Conservation (phyloP, 2,888 invertebrate species). For the Callyntrura sp. region DNA sequence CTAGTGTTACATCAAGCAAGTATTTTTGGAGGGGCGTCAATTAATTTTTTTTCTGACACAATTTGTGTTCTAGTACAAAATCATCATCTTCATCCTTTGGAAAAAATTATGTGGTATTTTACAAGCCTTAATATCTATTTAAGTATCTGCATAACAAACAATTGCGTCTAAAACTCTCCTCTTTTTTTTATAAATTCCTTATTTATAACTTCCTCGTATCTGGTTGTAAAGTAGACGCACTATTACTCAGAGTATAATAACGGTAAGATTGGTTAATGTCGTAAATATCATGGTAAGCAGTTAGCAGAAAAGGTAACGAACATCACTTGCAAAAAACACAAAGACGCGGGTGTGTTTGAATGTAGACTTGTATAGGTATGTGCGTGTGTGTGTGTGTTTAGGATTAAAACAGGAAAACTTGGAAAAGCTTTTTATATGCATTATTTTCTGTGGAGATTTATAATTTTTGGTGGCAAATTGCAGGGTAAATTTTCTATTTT, state of each 20-base stretch:
- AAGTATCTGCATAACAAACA: not conserved
- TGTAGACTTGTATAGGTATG: not conserved
- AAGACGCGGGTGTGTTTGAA: not conserved
- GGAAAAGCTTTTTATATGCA: not conserved
- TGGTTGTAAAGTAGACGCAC: constrained; percentile 14
- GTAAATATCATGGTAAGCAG: constrained; percentile 69
- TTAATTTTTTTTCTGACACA: constrained; percentile 50
- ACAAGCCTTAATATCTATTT: constrained; percentile 62
- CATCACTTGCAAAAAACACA: constrained; percentile 51
- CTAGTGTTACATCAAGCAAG: constrained; percentile 77
- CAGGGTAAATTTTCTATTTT: constrained; percentile 4
- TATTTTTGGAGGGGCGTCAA: constrained; percentile 42
- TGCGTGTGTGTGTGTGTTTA: too few relatives aligned
- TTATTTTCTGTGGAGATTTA: not conserved
- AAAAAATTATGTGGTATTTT: constrained; percentile 15
- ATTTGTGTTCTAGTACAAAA: not conserved
- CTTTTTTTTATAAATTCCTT: not conserved
- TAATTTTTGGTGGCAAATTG: constrained; percentile 9
- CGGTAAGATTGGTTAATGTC: constrained; percentile 67
- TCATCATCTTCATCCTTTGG: constrained; percentile 4
- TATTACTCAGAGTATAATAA: constrained; percentile 26
- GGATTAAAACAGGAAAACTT: constrained; percentile 8
- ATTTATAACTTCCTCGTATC: constrained; percentile 9
- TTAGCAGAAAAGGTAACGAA: constrained; percentile 69
- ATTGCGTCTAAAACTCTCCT: not conserved